A percentile compares a stretch with the other conserved stretches of the same genome.
Evolutionary conservation across 2,888 invertebrate genomes (phyloP).

Genomic region (Apamea sordens): DNA sequence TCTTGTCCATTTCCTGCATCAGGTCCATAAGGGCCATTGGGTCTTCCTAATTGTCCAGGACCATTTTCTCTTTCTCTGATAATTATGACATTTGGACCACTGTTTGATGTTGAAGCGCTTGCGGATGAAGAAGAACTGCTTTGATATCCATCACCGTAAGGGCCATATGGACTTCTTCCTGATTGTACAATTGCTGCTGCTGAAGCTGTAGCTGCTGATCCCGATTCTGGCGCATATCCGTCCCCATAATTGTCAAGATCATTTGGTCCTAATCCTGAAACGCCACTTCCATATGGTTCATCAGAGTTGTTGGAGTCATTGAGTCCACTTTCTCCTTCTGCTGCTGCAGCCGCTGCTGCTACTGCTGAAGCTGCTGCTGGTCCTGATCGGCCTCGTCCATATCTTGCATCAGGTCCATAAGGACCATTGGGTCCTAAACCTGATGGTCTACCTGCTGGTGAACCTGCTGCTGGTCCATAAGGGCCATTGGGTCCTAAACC

Average conservation of each 20-base stretch:
- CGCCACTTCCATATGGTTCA: too few relatives aligned
- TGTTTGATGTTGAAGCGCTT: neutral
- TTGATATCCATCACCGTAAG: neutral
- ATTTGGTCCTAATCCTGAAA: neutral
- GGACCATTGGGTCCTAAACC: fast-evolving
- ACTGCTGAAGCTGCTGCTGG: neutral
- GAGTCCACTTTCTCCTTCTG: neutral
- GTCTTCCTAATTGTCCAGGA: too few relatives aligned
- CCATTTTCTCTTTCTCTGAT: neutral
- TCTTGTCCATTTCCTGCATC: too few relatives aligned
- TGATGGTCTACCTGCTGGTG: neutral
- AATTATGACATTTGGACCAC: neutral
- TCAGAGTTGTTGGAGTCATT: too few relatives aligned
- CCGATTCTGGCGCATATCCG: neutral
- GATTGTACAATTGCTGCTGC: neutral
- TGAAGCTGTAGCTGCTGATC: conserved; percentile 6
- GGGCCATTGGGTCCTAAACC: too few relatives aligned
- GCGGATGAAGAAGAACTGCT: neutral
- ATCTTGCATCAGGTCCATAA: too few relatives aligned
- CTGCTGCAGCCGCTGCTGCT: neutral
- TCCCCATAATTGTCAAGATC: fast-evolving
- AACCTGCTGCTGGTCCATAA: too few relatives aligned
- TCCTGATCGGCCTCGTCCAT: neutral
- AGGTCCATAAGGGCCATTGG: too few relatives aligned
- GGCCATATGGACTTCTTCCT: too few relatives aligned